Base-by-base conservation (phyloP, 2,113 vertebrate species). In the Takifugu bimaculatus region DNA sequence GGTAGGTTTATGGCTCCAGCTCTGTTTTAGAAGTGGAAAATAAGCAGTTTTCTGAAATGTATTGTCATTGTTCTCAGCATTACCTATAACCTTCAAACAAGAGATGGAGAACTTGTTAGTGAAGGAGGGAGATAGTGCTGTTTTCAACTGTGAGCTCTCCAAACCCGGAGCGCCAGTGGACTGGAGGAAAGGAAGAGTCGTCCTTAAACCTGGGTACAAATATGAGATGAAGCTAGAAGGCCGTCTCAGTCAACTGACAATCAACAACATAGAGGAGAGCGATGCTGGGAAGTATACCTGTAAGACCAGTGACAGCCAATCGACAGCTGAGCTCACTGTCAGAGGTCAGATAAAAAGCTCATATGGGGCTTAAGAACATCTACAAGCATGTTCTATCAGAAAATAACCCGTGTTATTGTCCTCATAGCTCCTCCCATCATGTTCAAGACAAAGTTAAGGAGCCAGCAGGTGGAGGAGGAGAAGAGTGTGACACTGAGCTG, bases 381-480 rank as follows among this genome's bases (percentile, higher is more conserved):
- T 20, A 28, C 2, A 12, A 6, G 0, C 15, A 20, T 29, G 11
- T 39, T 39, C 35, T 39, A 11, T 39, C 11, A 39, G 35, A 6
- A 10, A 39, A 39, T 39, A 39, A 10, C 35, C 35, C 61, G 48
- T 13, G 2, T 35, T 27, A 1, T 2, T 57, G 45, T 5, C 43
- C 51, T 64, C 72, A 26, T 64, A 92, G 91, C 91, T 68, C 85
- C 92, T 52, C 91, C 93, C 0, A 68, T 91, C 13, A 91, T 42
- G 7, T 94, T 96, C 85, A 94, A 91, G 61, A 81, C 80, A 26
- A 93, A 93, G 64, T 76, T 96, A 50, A 91, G 77, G 87, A 91
- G 92, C 15, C 88, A 91, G 62, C 90, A 94, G 64, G 90, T 87
- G 47, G 91, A 93, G 0, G 94, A 96, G 79, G 93, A 93, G 1